Evolutionary conservation across 2,113 vertebrate genomes (phyloP).

Genomic region (Marcusenius ussheri): DNA sequence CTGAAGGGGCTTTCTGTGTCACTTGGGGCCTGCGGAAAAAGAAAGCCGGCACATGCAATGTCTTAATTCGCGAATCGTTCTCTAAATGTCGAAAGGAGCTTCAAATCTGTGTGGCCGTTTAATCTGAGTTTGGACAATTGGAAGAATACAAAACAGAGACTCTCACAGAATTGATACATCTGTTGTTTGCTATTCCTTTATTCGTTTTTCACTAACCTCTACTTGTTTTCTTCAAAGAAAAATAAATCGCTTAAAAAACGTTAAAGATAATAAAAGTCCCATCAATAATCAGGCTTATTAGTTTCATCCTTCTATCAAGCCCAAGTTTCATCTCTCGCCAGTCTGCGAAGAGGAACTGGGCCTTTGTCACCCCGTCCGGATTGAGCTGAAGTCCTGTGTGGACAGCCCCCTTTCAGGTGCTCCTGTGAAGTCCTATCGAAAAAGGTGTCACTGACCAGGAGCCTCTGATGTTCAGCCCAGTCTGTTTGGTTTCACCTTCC

Average conservation of each 20-base stretch:
- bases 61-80: background rate
- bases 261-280: background rate
- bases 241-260: background rate
- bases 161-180: background rate
- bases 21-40: background rate
- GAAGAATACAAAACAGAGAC: background rate
- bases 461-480: constrained; percentile 13
- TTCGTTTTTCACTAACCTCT: background rate
- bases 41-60: background rate
- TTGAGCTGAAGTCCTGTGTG: background rate
- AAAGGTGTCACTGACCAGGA: constrained; percentile 15
- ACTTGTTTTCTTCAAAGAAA: background rate
- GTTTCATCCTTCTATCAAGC: background rate
- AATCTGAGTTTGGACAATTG: background rate
- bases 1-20: background rate
- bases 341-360: background rate
- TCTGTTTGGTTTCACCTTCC: constrained; percentile 1
- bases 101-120: background rate
- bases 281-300: background rate
- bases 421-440: constrained; percentile 15
- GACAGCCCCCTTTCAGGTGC: constrained; percentile 12
- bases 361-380: background rate
- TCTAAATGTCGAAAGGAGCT: background rate
- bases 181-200: background rate
- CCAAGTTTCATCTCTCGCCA: background rate